phyloP scores from a whole-genome alignment of 2,797 vertebrate species.

The Channa striata region DNA sequence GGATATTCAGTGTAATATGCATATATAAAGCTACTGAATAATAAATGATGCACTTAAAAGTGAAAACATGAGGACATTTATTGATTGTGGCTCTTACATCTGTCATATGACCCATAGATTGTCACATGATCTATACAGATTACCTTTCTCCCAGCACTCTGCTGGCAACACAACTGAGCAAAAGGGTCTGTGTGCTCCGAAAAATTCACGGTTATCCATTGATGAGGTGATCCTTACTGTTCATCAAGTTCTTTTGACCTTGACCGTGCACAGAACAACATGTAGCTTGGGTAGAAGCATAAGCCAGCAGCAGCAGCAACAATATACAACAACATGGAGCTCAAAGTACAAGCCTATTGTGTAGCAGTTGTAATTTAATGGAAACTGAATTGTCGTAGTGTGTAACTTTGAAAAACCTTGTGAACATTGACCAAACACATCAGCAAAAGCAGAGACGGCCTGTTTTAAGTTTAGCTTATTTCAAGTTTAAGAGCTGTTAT shows the following conservation, averaged over 20 bases:
- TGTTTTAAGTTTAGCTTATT: no score
- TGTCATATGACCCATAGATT: conserved; percentile 72
- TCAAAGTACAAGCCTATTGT: not conserved
- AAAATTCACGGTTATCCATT: conserved; percentile 38
- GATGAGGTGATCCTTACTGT: conserved; percentile 49
- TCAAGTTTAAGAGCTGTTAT: no score
- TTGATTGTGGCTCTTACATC: conserved; percentile 71
- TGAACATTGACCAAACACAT: not conserved
- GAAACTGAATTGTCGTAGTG: not conserved
- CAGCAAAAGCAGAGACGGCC: no score
- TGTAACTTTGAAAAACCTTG: not conserved
- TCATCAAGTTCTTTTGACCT: conserved; percentile 67
- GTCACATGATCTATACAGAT: conserved; percentile 76
- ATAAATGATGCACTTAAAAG: conserved; percentile 79
- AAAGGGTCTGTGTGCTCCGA: conserved; percentile 11
- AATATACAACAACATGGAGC: not conserved
- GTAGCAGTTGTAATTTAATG: not conserved
- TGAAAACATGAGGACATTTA: conserved; percentile 71
- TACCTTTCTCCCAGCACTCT: conserved; percentile 53
- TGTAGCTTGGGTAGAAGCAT: conserved; percentile 20
- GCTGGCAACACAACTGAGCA: conserved; percentile 34
- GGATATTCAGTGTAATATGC: conserved; percentile 68
- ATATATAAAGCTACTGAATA: conserved; percentile 73
- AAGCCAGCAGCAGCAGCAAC: not conserved
- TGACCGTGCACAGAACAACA: conserved; percentile 35